Base-by-base conservation (phyloP, 2,888 invertebrate species). In the Drosophila longiperda region DNA sequence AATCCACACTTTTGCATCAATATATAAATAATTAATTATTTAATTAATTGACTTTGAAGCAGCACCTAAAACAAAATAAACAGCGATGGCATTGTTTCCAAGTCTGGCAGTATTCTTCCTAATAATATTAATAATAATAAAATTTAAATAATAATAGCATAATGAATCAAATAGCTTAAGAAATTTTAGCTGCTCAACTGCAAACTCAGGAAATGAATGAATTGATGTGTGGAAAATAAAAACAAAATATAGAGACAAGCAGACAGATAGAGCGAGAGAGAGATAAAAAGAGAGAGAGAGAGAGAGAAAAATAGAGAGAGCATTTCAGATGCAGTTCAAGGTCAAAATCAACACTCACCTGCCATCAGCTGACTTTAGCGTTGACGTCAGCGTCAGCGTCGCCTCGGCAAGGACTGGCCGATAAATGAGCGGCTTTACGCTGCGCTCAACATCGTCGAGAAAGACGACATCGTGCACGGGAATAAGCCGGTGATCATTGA, bases 401-500 rank as follows among this genome's bases (percentile, higher is more conserved):
- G 60, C 20, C 8, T 88, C 86, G 38, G 73, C 53, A 36, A 75
- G 73, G 38, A 92, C 91, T 0, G 91, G 91, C 32, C 91, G 87
- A 69, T 92, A 92, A 66, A 89, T 89, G 63, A 92, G 73, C 40
- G 92, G 92, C 48, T 74, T 91, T 3, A 92, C 91, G 67, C 71
- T 91, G 48, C 69, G 75, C 42, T 90, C 90, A 63, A 89, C 80
- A 45, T 92, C 90, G 68, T 93, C 91, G 11, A 91, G 78, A 63
- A 91, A 92, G 45, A 92, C 92, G 38, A 91, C 91, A 80, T 92
- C 91, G 69, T 91, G 91, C 12, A 92, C 91, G 42, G 92, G 90
- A 34, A 91, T 87, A 20, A 90, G 65, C 32, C 92, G 92, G 73
- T 91, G 89, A 60, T 91, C 91, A 69, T 83, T 78, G 36, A 79